A percentile compares a stretch with the other conserved stretches of the same genome.
Evolutionary conservation across 1,140 invertebrate genomes (phyloP).

Genomic region (Agrilus planipennis): DNA sequence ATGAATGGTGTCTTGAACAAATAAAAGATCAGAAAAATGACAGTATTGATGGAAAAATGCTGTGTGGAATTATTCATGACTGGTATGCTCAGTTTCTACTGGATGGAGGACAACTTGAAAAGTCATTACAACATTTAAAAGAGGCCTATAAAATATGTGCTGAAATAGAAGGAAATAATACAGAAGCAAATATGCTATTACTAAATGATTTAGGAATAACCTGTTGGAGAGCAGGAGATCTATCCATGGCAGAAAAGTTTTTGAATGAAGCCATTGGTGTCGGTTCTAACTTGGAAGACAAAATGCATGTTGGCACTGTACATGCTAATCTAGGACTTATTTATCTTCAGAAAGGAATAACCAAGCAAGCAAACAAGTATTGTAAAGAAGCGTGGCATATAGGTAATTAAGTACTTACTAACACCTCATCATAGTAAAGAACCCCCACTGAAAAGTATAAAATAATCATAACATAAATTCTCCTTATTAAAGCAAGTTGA

Average conservation of each 20-base stretch:
- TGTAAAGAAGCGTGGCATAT: conserved; percentile 61
- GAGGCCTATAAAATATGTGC: conserved; percentile 57
- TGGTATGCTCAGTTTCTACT: conserved; percentile 73
- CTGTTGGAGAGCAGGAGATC: conserved; percentile 49
- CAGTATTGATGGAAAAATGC: conserved; percentile 41
- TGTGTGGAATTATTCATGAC: conserved; percentile 62
- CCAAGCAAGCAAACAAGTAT: conserved; percentile 53
- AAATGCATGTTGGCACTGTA: conserved; percentile 55
- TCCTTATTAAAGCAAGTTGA: no score
- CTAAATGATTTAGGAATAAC: conserved; percentile 78
- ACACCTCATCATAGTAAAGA: no score
- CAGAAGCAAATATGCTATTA: conserved; percentile 63
- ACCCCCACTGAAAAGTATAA: no score
- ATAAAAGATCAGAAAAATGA: conserved; percentile 45
- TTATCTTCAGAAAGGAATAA: conserved; percentile 57
- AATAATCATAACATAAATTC: no score
- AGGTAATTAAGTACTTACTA: no score
- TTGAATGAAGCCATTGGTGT: conserved; percentile 58
- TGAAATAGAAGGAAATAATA: conserved; percentile 50
- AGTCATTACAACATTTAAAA: conserved; percentile 55
- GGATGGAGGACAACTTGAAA: conserved; percentile 45
- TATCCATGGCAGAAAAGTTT: conserved; percentile 55
- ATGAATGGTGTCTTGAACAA: conserved; percentile 60
- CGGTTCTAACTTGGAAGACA: conserved; percentile 49
- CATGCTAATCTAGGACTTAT: conserved; percentile 75